These are phyloP conservation scores for Macrosteles quadrilineatus DNA, from an alignment of 1,140 invertebrate species.

Conservation along the genomic window DNA sequence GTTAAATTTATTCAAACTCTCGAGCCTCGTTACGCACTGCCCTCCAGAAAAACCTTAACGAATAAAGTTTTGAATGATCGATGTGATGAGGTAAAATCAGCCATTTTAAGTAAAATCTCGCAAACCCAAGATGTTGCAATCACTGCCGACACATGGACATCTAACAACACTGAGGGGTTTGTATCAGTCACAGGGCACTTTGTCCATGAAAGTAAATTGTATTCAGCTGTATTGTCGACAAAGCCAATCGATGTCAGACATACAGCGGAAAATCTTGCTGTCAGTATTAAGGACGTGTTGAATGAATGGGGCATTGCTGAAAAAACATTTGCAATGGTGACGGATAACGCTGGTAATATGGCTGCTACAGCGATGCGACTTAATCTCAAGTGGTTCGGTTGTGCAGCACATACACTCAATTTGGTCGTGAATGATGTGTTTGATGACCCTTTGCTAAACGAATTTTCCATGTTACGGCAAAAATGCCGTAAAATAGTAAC, in stretches of 20 bases:
- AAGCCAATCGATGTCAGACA: slow-evolving; percentile 22
- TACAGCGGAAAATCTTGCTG: background rate
- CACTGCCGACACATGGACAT: background rate
- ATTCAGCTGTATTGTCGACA: background rate
- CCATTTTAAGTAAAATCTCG: background rate
- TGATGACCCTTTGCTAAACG: background rate
- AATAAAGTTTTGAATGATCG: background rate
- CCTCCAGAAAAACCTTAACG: background rate
- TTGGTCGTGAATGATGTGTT: slow-evolving; percentile 17
- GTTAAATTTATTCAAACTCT: background rate
- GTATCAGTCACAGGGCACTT: background rate
- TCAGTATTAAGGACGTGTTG: background rate
- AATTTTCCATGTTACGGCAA: background rate
- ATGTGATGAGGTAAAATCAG: background rate
- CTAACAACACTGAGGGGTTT: background rate
- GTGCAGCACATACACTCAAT: slow-evolving; percentile 24
- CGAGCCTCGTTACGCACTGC: background rate
- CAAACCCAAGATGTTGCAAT: background rate
- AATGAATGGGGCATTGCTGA: slow-evolving; percentile 6
- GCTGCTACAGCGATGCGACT: no score
- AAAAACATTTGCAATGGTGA: slow-evolving; percentile 6
- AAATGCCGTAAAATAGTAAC: slow-evolving; percentile 20
- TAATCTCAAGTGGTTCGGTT: no score
- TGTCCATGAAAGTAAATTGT: background rate
- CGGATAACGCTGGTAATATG: slow-evolving; percentile 14